Conservation (phyloP, 2,888 invertebrate species). For the Cepaea hortensis region DNA sequence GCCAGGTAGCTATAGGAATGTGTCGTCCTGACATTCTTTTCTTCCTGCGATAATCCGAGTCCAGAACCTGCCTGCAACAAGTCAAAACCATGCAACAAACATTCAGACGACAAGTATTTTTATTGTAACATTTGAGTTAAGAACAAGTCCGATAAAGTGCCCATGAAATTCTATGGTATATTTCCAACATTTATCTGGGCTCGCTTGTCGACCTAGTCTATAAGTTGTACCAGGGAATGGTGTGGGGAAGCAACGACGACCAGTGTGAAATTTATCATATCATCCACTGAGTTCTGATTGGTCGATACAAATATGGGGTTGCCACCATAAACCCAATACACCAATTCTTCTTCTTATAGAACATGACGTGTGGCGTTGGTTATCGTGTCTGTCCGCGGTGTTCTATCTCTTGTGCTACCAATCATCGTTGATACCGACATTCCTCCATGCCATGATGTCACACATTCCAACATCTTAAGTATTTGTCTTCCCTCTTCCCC, state of each 20-base stretch:
- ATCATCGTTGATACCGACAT: no score
- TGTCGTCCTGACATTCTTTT: slow-evolving; percentile 64
- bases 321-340: no score
- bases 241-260: background rate
- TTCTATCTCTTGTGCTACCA: no score
- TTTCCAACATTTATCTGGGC: background rate
- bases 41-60: slow-evolving; percentile 58
- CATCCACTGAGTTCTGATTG: no score
- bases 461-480: no score
- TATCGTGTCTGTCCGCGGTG: no score
- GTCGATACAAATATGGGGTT: no score
- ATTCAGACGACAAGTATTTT: background rate
- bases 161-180: background rate
- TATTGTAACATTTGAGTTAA: background rate
- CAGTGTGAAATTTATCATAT: no score
- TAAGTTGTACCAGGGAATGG: background rate
- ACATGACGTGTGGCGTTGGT: no score
- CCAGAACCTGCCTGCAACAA: slow-evolving; percentile 62
- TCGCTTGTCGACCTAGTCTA: background rate
- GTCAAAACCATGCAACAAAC: background rate
- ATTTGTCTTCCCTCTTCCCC: no score
- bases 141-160: background rate
- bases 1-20: slow-evolving; percentile 78
- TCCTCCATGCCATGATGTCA: no score
- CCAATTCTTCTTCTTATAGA: no score